phyloP scores from a whole-genome alignment of 2,888 invertebrate genomes.

The Phania funesta region DNA sequence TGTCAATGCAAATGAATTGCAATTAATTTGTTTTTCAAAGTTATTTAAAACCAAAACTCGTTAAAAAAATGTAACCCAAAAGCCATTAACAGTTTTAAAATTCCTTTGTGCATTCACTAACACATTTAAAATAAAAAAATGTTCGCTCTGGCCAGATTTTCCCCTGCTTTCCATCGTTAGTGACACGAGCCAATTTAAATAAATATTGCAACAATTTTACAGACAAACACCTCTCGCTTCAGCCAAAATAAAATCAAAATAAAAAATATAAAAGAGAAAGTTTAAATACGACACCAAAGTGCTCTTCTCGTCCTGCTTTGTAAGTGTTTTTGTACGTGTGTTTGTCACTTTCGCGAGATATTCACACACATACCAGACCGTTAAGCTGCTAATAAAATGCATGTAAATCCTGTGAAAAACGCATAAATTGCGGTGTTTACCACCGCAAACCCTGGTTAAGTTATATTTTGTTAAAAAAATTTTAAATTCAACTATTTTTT shows the following conservation, averaged over 20 bases:
- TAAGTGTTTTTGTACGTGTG: conserved; percentile 28
- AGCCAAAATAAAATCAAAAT: neutral
- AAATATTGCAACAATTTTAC: conserved; percentile 12
- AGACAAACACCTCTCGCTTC: conserved; percentile 1
- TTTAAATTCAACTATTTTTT: neutral
- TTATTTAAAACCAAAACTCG: neutral
- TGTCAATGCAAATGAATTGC: conserved; percentile 8
- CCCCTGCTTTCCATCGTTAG: neutral
- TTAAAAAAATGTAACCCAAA: too few relatives aligned
- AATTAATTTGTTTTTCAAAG: neutral
- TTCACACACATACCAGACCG: conserved; percentile 51
- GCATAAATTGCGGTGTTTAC: conserved; percentile 63
- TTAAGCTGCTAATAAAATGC: conserved; percentile 62
- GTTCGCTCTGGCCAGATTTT: conserved; percentile 35
- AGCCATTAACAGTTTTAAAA: too few relatives aligned
- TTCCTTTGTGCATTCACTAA: conserved; percentile 35
- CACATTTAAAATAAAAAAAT: conserved; percentile 20
- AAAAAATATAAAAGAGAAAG: conserved; percentile 13
- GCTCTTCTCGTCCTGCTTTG: neutral
- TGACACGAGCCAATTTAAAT: conserved; percentile 43
- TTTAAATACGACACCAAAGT: conserved; percentile 46
- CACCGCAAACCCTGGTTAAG: conserved; percentile 58
- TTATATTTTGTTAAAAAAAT: conserved; percentile 56
- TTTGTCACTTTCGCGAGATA: conserved; percentile 37
- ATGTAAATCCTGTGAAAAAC: conserved; percentile 64